A percentile compares a stretch with the other conserved stretches of the same genome.
Conservation (phyloP, 1,140 invertebrate species). For the Ganaspis sp. region DNA sequence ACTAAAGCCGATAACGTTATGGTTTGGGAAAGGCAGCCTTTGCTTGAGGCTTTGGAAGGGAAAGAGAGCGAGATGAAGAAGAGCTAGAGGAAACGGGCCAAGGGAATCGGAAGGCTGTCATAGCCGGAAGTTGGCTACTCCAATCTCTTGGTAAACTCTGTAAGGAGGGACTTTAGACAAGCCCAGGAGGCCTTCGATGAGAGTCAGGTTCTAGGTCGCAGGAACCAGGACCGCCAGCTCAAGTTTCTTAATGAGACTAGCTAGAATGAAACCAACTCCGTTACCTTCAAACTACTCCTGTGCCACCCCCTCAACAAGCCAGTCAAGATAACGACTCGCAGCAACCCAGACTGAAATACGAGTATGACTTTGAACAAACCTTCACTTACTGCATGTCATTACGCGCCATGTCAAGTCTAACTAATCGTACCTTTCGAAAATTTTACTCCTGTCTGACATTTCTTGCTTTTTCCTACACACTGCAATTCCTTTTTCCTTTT, state of each 20-base stretch:
- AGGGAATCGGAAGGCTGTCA: slow-evolving; percentile 42
- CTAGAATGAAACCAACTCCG: slow-evolving; percentile 64
- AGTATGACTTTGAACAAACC: slow-evolving; percentile 54
- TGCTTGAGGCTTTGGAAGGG: not conserved
- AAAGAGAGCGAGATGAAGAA: not conserved
- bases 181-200: slow-evolving; percentile 42
- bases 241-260: slow-evolving; percentile 67
- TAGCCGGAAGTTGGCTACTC: slow-evolving; percentile 60
- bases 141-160: slow-evolving; percentile 55
- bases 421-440: not conserved
- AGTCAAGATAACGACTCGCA: slow-evolving; percentile 37
- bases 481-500: not conserved
- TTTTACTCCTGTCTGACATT: not conserved
- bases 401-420: not conserved
- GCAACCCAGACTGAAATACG: slow-evolving; percentile 60
- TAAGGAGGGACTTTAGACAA: slow-evolving; percentile 51
- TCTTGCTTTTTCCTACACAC: not conserved
- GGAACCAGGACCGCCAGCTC: slow-evolving; percentile 48
- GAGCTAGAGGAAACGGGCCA: slow-evolving; percentile 20
- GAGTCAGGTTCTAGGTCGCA: slow-evolving; percentile 45
- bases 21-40: not conserved
- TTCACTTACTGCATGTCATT: not conserved
- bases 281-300: slow-evolving; percentile 55
- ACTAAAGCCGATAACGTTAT: slow-evolving; percentile 8
- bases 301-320: not conserved